These are phyloP conservation scores for Pomatorhinus ruficollis DNA, from an alignment of 2,113 vertebrate species.

Conservation along the genomic window DNA sequence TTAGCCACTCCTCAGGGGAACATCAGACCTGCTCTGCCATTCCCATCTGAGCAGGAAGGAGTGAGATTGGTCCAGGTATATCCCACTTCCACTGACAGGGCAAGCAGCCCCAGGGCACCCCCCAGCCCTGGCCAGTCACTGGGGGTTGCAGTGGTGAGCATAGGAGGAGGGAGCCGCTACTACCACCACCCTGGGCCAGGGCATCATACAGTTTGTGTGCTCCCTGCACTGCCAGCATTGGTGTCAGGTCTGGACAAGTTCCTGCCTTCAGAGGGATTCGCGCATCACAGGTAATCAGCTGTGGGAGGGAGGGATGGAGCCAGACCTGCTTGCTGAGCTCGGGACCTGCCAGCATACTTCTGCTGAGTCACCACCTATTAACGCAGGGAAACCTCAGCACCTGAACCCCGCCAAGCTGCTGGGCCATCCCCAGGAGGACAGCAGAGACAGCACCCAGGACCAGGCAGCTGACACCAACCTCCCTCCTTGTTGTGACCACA, in stretches of 20 bases:
- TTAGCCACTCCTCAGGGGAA: too few species aligned
- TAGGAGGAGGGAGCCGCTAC: neutral
- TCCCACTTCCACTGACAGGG: neutral
- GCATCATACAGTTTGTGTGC: neutral
- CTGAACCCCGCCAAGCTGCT: neutral
- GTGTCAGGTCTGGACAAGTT: conserved; percentile 60
- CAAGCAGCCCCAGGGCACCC: neutral
- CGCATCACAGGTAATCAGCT: conserved; percentile 61
- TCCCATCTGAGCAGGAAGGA: neutral
- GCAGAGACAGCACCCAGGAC: neutral
- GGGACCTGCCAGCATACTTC: conserved; percentile 16
- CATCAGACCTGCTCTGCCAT: neutral
- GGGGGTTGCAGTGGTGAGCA: fast-evolving
- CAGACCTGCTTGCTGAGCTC: conserved; percentile 68
- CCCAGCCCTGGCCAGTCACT: neutral
- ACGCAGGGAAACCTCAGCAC: conserved; percentile 59
- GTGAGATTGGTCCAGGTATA: neutral
- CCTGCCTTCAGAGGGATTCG: conserved; percentile 4
- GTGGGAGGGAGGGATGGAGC: conserved; percentile 64
- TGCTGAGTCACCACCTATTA: conserved; percentile 69
- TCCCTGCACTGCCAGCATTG: neutral
- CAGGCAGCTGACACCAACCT: neutral
- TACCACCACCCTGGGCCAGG: neutral
- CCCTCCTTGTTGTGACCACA: neutral
- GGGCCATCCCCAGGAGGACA: neutral